These are phyloP conservation scores for Solea senegalensis DNA, from an alignment of 2,113 vertebrate genomes.

Conservation along the genomic window DNA sequence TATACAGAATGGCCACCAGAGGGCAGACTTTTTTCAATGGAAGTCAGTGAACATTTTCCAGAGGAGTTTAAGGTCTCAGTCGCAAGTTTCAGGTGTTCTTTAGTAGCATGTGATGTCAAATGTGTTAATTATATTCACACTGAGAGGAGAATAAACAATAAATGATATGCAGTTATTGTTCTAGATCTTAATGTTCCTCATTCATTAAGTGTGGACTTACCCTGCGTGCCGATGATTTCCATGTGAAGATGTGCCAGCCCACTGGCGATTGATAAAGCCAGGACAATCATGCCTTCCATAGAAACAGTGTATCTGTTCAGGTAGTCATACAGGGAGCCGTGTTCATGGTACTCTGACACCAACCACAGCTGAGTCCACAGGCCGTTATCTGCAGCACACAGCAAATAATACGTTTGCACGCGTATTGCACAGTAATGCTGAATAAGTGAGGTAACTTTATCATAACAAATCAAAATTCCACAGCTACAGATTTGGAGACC, in stretches of 20 bases:
- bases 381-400: slow-evolving; percentile 87
- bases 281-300: slow-evolving; percentile 84
- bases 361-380: slow-evolving; percentile 99
- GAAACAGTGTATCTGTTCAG: slow-evolving; percentile 92
- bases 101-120: too few relatives aligned
- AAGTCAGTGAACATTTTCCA: too few relatives aligned
- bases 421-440: not conserved
- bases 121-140: too few relatives aligned
- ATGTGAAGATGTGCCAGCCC: slow-evolving; percentile 97
- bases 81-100: too few relatives aligned
- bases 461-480: not conserved
- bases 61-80: too few relatives aligned
- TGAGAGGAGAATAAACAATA: too few relatives aligned
- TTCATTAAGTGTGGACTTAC: slow-evolving; percentile 68
- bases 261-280: slow-evolving; percentile 90
- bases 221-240: slow-evolving; percentile 98
- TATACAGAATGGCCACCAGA: too few relatives aligned
- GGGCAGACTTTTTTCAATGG: too few relatives aligned
- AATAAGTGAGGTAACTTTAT: not conserved
- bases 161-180: not conserved
- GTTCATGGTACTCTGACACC: slow-evolving; percentile 96
- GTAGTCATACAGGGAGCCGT: slow-evolving; percentile 95
- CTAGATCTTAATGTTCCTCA: not conserved
- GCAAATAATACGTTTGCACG: slow-evolving; percentile 6
- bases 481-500: slow-evolving; percentile 71